Base-by-base conservation (phyloP, 2,888 invertebrate genomes). In the Troides aeacus region DNA sequence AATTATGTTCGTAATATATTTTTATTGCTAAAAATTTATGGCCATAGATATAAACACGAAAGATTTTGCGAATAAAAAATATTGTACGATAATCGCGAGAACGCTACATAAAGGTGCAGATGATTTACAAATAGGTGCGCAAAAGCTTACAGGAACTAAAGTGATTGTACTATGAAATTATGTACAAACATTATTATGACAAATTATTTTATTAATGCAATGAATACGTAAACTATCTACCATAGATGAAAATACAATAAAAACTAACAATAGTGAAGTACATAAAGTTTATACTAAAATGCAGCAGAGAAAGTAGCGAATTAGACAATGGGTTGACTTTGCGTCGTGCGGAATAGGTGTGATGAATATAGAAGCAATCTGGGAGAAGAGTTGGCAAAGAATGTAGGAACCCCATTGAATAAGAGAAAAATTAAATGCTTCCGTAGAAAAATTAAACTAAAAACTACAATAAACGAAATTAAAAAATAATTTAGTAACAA, bases 251-350 rank as follows among this genome's bases (percentile, higher is more conserved):
- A 18, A 57, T 30, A 65, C 78, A 74, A 76, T 65, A 70, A 72
- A 74, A 30, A 30, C 30, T 30, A 30, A 78, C 77, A 72, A 74
- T 76, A 68, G 71, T 50, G 18, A 15, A 50, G 15, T 73, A 78
- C 74, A 75, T 72, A 72, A 75, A 75, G 75, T 76, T 75, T 80
- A 72, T 73, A 77, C 53, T 66, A 75, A 77, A 71, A 74, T 72
- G 72, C 66, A 66, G 73, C 79, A 81, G 80, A 79, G 79, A 81
- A 79, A 78, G 75, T 73, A 77, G 76, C 77, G 77, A 80, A 84
- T 78, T 73, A 81, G 86, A 87, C 90, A 90, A 91, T 91, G 92
- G 92, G 92, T 91, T 81, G 91, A 91, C 92, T 91, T 91, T 77
- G 83, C 83, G 89, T 80, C 89, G 87, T 83, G 84, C 78, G 82